These are phyloP conservation scores for Drosophila yakuba DNA, from an alignment of 1,140 invertebrate species.

Conservation along the genomic window DNA sequence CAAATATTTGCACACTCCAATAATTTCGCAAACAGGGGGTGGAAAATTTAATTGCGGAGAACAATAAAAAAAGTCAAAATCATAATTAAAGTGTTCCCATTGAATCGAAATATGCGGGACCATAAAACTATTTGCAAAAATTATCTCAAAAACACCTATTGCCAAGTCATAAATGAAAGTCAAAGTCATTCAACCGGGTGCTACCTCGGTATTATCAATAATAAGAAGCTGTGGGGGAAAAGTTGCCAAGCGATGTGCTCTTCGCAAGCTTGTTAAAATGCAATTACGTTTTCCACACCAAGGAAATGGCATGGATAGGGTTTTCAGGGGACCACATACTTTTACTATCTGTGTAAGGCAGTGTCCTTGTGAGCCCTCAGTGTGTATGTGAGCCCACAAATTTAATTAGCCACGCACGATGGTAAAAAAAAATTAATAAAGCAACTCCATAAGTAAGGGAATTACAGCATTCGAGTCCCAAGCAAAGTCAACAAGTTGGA, in stretches of 20 bases:
- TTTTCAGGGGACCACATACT: not conserved
- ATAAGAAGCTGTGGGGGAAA: constrained; percentile 1
- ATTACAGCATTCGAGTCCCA: constrained; percentile 3
- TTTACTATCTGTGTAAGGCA: not conserved
- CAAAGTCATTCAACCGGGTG: not conserved
- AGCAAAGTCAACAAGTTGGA: not conserved
- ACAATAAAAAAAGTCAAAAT: not conserved
- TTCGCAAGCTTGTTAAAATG: constrained; percentile 51
- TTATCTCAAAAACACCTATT: constrained; percentile 18
- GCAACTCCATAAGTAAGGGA: constrained; percentile 17
- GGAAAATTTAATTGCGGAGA: not conserved
- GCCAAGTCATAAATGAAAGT: constrained; percentile 1
- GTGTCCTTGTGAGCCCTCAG: not conserved
- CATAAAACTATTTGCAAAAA: constrained; percentile 9
- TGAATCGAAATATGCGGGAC: not conserved
- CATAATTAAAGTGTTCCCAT: constrained; percentile 2
- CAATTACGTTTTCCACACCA: constrained; percentile 44
- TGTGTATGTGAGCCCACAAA: constrained; percentile 30
- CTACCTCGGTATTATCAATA: constrained; percentile 34
- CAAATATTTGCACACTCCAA: constrained; percentile 31
- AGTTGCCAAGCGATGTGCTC: constrained; percentile 10
- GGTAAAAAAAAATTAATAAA: constrained; percentile 28
- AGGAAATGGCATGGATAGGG: constrained; percentile 9
- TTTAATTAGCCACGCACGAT: constrained; percentile 54
- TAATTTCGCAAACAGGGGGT: constrained; percentile 6